Base-by-base conservation (phyloP, 1,140 invertebrate species). In the Schmidtea mediterranea region DNA sequence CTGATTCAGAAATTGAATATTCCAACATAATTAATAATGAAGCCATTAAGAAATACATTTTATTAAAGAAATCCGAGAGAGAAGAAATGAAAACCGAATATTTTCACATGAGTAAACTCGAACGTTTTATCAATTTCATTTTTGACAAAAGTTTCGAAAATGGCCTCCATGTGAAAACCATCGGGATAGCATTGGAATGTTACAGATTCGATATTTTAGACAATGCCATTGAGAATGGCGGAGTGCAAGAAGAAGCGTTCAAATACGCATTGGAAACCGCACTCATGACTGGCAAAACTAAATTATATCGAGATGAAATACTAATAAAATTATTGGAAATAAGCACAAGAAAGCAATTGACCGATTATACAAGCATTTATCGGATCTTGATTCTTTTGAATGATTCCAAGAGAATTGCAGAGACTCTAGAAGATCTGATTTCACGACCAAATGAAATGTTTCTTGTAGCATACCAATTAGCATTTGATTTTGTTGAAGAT, bases 71-170 rank as follows among this genome's bases (percentile, higher is more conserved):
- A 41, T n/a, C n/a, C n/a, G n/a, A n/a, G n/a, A n/a, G n/a, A n/a
- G n/a, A n/a, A n/a, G n/a, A n/a, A n/a, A n/a, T n/a, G n/a, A n/a
- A n/a, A n/a, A n/a, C n/a, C n/a, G n/a, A n/a, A n/a, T n/a, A n/a
- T n/a, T n/a, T n/a, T n/a, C 8, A 46, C 6, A n/a, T 10, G 8
- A 21, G 8, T 36, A 10, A 84, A 39, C 66, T 97, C 48, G 83
- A 90, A 63, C 76, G 75, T 1, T 87, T 97, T 55, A 86, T 97
- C 0, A 82, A 95, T 62, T 73, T 82, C 43, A 94, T 97, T 82
- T 92, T 97, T 61, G 77, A 87, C 55, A 70, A 84, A 52, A 95
- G 89, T 59, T 71, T 95, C 37, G 80, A 83, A 52, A 83, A 90
- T 64, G 78, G 77, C 48, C 83, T 94, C 59, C 90, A 78, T 62